phyloP scores from a whole-genome alignment of 2,797 vertebrate genomes.

The Hydrophis major region DNA sequence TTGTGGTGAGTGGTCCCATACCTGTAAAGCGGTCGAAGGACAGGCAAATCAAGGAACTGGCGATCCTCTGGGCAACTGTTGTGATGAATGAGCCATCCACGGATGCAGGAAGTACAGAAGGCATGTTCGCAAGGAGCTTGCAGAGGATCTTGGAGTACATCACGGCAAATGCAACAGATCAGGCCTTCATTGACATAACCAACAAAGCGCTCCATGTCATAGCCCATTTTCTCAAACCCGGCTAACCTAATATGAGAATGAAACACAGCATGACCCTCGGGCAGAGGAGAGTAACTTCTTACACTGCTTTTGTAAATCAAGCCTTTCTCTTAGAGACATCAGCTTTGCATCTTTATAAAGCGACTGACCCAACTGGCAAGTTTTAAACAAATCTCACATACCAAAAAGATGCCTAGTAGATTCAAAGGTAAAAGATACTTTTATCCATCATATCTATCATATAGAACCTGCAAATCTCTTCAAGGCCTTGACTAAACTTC shows the following conservation, averaged over 20 bases:
- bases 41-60: constrained; percentile 75
- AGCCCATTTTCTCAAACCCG: constrained; percentile 79
- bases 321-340: not conserved
- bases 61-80: constrained; percentile 88
- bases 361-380: not conserved
- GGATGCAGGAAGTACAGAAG: constrained; percentile 86
- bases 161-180: constrained; percentile 86
- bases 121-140: constrained; percentile 92
- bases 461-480: not conserved
- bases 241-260: constrained; percentile 19
- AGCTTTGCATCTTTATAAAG: not conserved
- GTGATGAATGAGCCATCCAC: constrained; percentile 85
- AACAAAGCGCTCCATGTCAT: constrained; percentile 87
- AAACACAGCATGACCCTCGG: not conserved
- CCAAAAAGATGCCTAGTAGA: not conserved
- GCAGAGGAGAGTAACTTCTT: not conserved
- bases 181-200: constrained; percentile 90
- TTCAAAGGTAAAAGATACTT: not conserved
- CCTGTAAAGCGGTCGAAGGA: constrained; percentile 85
- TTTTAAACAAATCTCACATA: not conserved
- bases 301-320: not conserved
- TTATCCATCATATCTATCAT: not conserved
- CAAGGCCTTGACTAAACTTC: not conserved
- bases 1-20: constrained; percentile 28
- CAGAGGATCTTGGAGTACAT: constrained; percentile 83